Percentiles rank a stretch among this genome's conserved stretches.
Evolutionary conservation across 2,113 vertebrate species (phyloP).

Genomic region (Notechis scutatus): DNA sequence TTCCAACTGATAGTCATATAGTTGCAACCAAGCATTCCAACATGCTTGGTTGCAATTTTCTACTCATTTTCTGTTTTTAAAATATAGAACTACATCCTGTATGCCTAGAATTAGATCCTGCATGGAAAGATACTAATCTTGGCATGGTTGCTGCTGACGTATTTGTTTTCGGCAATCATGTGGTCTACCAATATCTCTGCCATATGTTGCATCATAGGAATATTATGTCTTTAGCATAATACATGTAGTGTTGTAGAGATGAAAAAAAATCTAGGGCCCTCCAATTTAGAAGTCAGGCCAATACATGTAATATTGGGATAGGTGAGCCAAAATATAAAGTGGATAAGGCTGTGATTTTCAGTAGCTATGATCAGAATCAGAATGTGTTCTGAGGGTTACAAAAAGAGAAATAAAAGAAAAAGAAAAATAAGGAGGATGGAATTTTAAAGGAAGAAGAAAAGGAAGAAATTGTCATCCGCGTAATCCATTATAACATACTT

Average conservation of each 20-base stretch:
- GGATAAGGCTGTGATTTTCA: background rate
- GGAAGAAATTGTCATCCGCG: background rate
- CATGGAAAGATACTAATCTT: constrained; percentile 70
- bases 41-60: background rate
- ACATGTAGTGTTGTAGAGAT: constrained; percentile 72
- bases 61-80: background rate
- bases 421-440: background rate
- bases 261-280: background rate
- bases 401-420: background rate
- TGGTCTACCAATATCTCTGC: constrained; percentile 85
- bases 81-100: constrained; percentile 43
- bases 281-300: background rate
- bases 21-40: background rate
- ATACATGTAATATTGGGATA: background rate
- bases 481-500: background rate
- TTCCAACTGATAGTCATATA: background rate
- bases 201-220: constrained; percentile 78
- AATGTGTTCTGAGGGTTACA: background rate
- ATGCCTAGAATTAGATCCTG: constrained; percentile 60
- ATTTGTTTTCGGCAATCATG: constrained; percentile 75
- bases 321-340: background rate
- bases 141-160: constrained; percentile 67
- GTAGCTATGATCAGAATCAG: background rate
- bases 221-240: constrained; percentile 71
- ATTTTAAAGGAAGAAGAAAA: background rate